Percentiles rank a stretch among this genome's conserved stretches.
Conservation (phyloP, 1,140 invertebrate species). For the Nebria ingens region DNA sequence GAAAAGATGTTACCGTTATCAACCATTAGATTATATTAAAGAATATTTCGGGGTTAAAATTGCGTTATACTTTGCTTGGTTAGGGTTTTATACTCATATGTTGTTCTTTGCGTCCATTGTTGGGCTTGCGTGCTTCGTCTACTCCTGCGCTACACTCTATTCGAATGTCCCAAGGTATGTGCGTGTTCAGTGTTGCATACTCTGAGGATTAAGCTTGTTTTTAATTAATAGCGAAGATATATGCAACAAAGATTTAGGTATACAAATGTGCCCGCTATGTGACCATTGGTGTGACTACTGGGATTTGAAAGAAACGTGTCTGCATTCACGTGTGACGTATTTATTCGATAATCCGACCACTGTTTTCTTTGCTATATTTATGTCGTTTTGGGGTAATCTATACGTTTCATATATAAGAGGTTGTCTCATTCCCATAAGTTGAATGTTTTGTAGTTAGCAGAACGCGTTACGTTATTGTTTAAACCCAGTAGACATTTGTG, state of each 20-base stretch:
- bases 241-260: conserved; percentile 50
- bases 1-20: conserved; percentile 69
- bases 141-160: conserved; percentile 63
- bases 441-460: too few species aligned
- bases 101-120: conserved; percentile 77
- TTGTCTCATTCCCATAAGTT: not conserved
- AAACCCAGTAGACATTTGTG: not conserved
- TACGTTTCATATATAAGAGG: not conserved
- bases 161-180: conserved; percentile 60
- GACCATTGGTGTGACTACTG: conserved; percentile 81
- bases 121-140: conserved; percentile 71
- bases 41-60: conserved; percentile 93
- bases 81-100: conserved; percentile 94
- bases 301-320: conserved; percentile 76
- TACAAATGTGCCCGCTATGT: conserved; percentile 77
- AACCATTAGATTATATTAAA: conserved; percentile 80
- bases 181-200: conserved; percentile 1
- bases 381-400: conserved; percentile 85
- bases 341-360: conserved; percentile 93
- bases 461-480: not conserved
- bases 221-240: conserved; percentile 61
- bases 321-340: conserved; percentile 79
- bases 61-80: conserved; percentile 89
- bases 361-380: conserved; percentile 89
- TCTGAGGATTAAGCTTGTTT: conserved; percentile 5